A percentile compares a stretch with the other conserved stretches of the same genome.
Conservation (phyloP, 2,888 invertebrate species). For the Oscheius sp. region DNA sequence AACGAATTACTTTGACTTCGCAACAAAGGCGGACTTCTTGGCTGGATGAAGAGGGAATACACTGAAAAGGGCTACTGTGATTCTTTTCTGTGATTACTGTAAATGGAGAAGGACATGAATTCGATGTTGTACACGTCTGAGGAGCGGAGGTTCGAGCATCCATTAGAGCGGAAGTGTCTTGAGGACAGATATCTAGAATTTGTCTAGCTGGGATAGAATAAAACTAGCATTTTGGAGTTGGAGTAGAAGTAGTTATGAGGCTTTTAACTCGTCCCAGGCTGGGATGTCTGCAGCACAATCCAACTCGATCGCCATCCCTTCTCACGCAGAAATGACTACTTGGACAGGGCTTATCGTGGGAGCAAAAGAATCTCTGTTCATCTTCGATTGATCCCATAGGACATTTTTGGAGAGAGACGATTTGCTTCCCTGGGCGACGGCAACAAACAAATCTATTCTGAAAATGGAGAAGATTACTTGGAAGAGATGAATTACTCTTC, state of each 20-base stretch:
- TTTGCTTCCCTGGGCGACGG: conserved; percentile 46
- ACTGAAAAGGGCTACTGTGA: conserved; percentile 13
- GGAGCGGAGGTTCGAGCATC: conserved; percentile 1
- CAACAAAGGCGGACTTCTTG: conserved; percentile 23
- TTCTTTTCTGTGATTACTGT: conserved; percentile 8
- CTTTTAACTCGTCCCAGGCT: conserved; percentile 21
- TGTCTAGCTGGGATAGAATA: neutral
- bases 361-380: conserved; percentile 34
- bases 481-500: conserved; percentile 10
- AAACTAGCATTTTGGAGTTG: conserved; percentile 10
- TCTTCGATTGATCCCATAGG: conserved; percentile 24
- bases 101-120: conserved; percentile 23
- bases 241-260: neutral
- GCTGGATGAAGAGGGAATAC: neutral
- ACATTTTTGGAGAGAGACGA: conserved; percentile 17
- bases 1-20: neutral
- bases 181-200: conserved; percentile 22
- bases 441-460: conserved; percentile 61
- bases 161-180: neutral
- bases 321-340: conserved; percentile 48
- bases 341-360: conserved; percentile 43
- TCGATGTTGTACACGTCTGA: neutral
- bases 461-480: neutral
- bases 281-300: conserved; percentile 52
- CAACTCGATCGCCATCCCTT: conserved; percentile 42